Evolutionary conservation across 2,888 invertebrate species (phyloP).

Genomic region (Apocheima hispidaria): DNA sequence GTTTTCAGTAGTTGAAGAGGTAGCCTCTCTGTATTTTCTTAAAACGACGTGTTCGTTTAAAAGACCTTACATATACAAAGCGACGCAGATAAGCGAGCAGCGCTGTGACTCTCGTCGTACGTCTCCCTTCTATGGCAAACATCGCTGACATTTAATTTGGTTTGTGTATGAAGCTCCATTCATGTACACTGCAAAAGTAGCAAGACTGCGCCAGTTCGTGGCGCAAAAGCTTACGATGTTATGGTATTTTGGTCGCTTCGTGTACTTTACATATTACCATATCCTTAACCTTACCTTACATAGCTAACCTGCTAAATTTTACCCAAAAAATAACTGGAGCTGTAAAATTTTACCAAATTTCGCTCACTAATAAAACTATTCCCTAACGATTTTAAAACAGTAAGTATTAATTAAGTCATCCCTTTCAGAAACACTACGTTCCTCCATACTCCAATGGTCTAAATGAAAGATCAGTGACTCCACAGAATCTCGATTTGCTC

Average conservation of each 20-base stretch:
- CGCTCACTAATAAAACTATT: background rate
- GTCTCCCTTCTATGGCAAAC: no score
- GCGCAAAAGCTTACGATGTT: no score
- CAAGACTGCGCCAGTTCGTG: background rate
- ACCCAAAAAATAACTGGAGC: background rate
- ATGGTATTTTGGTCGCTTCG: no score
- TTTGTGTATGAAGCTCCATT: background rate
- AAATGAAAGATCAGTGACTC: slow-evolving; percentile 73
- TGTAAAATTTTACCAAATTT: background rate
- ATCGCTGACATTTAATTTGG: no score
- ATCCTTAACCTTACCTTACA: no score
- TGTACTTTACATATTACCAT: no score
- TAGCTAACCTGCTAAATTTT: background rate
- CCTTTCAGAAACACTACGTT: slow-evolving; percentile 46
- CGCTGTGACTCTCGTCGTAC: no score
- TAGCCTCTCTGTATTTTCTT: no score
- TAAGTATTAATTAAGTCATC: slow-evolving; percentile 30
- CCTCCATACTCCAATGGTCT: slow-evolving; percentile 59
- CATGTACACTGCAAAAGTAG: background rate
- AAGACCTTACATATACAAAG: no score
- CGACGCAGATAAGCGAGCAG: no score
- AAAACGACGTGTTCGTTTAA: no score
- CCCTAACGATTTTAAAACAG: background rate
- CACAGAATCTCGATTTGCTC: slow-evolving; percentile 63
- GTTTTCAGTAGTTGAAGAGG: no score